phyloP scores from a whole-genome alignment of 2,888 invertebrate genomes.

The Dendrolimus pini region DNA sequence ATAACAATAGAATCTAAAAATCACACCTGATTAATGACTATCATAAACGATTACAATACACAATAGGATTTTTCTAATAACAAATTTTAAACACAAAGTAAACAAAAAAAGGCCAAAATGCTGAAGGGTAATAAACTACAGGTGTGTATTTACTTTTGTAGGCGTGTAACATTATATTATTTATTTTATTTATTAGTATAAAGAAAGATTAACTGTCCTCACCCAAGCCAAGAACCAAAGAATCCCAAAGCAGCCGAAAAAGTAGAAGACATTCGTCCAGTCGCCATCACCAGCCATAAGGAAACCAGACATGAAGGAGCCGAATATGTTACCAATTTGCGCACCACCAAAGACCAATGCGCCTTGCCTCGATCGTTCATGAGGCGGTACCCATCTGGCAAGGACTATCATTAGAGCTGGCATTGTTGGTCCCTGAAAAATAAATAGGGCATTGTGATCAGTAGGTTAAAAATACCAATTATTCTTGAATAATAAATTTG shows the following conservation, averaged over 20 bases:
- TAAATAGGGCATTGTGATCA: neutral
- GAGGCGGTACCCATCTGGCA: constrained; percentile 78
- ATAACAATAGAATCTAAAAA: no score
- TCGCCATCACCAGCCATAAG: constrained; percentile 68
- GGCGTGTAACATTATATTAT: no score
- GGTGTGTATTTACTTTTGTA: no score
- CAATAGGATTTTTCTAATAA: no score
- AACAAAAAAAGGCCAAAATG: no score
- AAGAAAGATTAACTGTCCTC: constrained; percentile 14
- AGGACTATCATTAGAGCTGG: constrained; percentile 80
- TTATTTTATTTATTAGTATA: no score
- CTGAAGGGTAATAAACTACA: no score
- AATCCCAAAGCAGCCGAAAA: constrained; percentile 76
- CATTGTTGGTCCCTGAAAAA: constrained; percentile 83
- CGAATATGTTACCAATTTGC: constrained; percentile 75
- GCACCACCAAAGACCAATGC: constrained; percentile 78
- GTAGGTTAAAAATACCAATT: no score
- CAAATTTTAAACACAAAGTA: no score
- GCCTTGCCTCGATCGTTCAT: constrained; percentile 77
- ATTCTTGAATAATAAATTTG: neutral
- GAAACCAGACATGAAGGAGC: constrained; percentile 74
- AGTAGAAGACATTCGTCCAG: constrained; percentile 78
- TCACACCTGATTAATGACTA: no score
- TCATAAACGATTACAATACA: no score
- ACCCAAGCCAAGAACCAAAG: constrained; percentile 76